phyloP scores from a whole-genome alignment of 92 coral and sea anemone genomes.

The Zoanthus gigantus region DNA sequence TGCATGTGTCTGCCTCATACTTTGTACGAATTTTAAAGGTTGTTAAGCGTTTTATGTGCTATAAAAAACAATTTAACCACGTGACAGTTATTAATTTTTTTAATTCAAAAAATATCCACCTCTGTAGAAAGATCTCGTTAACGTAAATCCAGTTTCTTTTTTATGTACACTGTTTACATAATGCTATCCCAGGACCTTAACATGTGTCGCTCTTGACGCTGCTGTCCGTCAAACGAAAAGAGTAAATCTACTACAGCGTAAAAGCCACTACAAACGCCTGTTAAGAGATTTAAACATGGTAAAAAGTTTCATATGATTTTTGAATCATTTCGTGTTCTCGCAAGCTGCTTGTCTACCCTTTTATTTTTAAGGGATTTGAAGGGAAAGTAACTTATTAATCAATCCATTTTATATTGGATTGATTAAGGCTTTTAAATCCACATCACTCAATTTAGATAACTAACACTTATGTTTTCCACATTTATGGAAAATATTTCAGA shows the following conservation, averaged over 20 bases:
- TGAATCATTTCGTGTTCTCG: no score
- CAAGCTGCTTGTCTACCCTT: no score
- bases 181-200: background rate
- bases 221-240: background rate
- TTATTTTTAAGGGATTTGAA: no score
- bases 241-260: background rate
- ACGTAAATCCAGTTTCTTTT: background rate
- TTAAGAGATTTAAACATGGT: background rate
- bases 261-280: background rate
- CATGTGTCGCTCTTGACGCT: background rate
- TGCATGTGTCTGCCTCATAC: no score
- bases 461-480: background rate
- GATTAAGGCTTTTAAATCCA: background rate
- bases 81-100: background rate
- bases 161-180: background rate
- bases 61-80: no score
- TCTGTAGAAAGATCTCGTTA: slow-evolving; percentile 24
- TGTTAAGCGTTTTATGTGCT: no score
- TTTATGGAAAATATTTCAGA: background rate
- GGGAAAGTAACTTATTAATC: no score
- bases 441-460: background rate
- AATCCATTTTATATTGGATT: no score
- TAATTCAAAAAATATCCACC: slow-evolving; percentile 36
- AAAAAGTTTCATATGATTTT: background rate
- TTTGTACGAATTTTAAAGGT: no score